These are phyloP conservation scores for Drosophila kambysellisi DNA, from an alignment of 2,888 invertebrate genomes.

Conservation along the genomic window DNA sequence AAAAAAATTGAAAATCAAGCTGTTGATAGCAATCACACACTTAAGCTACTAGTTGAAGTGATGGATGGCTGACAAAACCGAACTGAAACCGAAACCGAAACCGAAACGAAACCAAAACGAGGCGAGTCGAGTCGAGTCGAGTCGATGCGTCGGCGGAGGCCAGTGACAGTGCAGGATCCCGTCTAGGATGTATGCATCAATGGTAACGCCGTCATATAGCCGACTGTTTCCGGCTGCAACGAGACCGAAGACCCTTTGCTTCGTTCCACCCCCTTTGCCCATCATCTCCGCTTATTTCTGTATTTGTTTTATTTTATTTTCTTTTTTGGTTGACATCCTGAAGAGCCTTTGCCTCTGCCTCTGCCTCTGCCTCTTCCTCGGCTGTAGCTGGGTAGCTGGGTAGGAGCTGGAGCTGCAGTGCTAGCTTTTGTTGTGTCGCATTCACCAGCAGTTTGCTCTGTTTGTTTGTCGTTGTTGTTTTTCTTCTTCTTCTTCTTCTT, in stretches of 20 bases:
- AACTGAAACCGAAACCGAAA: constrained; percentile 21
- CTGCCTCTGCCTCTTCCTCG: constrained; percentile 24
- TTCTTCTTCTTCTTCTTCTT: constrained; percentile 6
- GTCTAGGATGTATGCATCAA: constrained; percentile 74
- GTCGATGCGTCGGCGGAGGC: constrained; percentile 14
- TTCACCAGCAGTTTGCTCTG: constrained; percentile 28
- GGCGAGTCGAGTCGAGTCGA: background rate
- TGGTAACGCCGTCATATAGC: constrained; percentile 59
- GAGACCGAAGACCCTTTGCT: constrained; percentile 4
- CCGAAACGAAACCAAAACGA: constrained; percentile 13
- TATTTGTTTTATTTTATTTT: constrained; percentile 17
- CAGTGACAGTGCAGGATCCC: constrained; percentile 19
- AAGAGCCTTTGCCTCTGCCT: constrained; percentile 48
- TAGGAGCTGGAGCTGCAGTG: constrained; percentile 12
- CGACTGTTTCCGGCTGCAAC: constrained; percentile 69
- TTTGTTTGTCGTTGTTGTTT: background rate
- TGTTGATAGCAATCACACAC: constrained; percentile 80
- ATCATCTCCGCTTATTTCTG: constrained; percentile 2
- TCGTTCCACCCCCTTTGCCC: background rate
- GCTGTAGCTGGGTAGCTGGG: constrained; percentile 2
- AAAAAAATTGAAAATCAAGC: constrained; percentile 73
- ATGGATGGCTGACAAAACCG: constrained; percentile 40
- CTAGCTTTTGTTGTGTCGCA: constrained; percentile 44
- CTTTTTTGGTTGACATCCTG: constrained; percentile 67
- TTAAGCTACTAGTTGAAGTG: constrained; percentile 67